A percentile compares a stretch with the other conserved stretches of the same genome.
Evolutionary conservation across 1,140 invertebrate species (phyloP).

Genomic region (Lasioglossum baleicum): DNA sequence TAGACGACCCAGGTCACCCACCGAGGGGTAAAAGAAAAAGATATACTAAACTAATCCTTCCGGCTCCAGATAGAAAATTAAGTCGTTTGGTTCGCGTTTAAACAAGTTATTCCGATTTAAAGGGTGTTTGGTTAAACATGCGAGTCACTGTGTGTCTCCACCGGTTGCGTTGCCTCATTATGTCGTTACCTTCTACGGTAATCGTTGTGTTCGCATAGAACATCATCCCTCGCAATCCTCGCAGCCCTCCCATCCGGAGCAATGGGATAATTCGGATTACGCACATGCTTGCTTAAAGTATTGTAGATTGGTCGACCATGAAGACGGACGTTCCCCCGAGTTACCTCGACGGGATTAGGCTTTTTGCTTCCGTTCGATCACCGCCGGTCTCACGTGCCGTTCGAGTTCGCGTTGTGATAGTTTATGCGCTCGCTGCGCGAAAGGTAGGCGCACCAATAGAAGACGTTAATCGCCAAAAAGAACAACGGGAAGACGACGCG

Average conservation of each 20-base stretch:
- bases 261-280: conserved; percentile 2
- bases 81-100: no score
- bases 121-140: no score
- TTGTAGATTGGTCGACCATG: conserved; percentile 14
- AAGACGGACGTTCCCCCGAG: neutral
- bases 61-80: no score
- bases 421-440: conserved; percentile 83
- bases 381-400: conserved; percentile 23
- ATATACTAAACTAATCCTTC: no score
- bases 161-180: no score
- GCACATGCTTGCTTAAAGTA: conserved; percentile 6
- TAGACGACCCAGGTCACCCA: no score
- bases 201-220: neutral
- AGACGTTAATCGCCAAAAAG: conserved; percentile 88
- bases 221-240: neutral
- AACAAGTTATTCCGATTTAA: no score
- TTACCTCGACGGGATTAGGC: neutral
- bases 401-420: conserved; percentile 63
- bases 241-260: neutral
- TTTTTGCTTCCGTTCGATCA: neutral
- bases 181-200: neutral
- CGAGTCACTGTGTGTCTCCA: no score
- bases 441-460: conserved; percentile 90
- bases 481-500: conserved; percentile 88
- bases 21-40: no score